Evolutionary conservation across 2,888 invertebrate species (phyloP), one percentile per base, ranked within the genome.

Genomic region (Meiosimyza platycephala): DNA sequence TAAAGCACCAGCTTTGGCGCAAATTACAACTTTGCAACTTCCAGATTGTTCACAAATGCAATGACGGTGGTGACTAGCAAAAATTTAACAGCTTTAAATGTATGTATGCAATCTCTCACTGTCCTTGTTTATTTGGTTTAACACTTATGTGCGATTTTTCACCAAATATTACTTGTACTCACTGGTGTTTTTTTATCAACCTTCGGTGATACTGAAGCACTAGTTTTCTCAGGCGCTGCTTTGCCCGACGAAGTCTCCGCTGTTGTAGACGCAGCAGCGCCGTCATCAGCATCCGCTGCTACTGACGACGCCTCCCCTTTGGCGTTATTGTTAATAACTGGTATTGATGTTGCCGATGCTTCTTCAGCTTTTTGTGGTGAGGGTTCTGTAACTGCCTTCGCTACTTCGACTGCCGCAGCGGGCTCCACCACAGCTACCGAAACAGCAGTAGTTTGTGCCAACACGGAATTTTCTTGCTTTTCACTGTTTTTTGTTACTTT

Each of bases 141-240:
- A 28, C 62, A 71, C 69, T 66, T 72, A 57, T 59, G 67, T 16
- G 52, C 28, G 63, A 71, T 64, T 71, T 60, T 16, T 65, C 57
- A 28, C 28, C 51, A 4, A 28, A 28, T 28, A 28, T 28, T 28
- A 28, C n/a, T 52, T 60, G 72, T 74, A 83, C 83, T 85, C 82
- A 84, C 84, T 76, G 84, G 84, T 75, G 84, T 82, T 76, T 84
- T 83, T 75, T 81, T 82, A 72, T 82, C 84, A 72, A 75, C 76
- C 66, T 77, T 76, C 71, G 78, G 78, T 22, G 79, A 78, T 12
- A 77, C 75, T 54, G 71, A 52, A 15, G 66, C 18, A 40, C 69
- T 16, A 28, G 28, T 28, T 28, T 40, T 40, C 64, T 73, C 76
- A 72, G 71, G 59, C 71, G 76, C 78, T 48, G 63, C 57, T 52